These are phyloP conservation scores for Polyploca ridens DNA, from an alignment of 2,888 invertebrate genomes.

Conservation along the genomic window DNA sequence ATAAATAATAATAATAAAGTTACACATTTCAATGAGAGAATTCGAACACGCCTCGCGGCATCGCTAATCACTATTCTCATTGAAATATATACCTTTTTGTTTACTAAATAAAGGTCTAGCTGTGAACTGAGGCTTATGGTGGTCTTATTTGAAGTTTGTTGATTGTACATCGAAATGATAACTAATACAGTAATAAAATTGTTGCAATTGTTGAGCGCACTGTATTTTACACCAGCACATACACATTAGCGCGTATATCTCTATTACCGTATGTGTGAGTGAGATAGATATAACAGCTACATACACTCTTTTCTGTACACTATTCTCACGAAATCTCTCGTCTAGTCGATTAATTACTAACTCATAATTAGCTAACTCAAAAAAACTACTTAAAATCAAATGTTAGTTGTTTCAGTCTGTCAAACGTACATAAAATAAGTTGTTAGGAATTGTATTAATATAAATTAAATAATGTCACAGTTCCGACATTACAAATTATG, in stretches of 20 bases:
- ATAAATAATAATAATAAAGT: too few relatives aligned
- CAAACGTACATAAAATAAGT: slow-evolving; percentile 45
- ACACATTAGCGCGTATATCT: background rate
- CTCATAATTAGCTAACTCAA: too few relatives aligned
- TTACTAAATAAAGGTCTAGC: too few relatives aligned
- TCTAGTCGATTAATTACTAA: slow-evolving; percentile 27
- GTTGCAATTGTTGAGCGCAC: background rate
- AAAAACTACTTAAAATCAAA: slow-evolving; percentile 17
- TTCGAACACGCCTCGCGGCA: too few relatives aligned
- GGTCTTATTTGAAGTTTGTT: too few relatives aligned
- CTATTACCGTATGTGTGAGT: background rate
- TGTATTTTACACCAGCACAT: background rate
- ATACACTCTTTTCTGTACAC: slow-evolving; percentile 2
- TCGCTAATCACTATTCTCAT: too few relatives aligned
- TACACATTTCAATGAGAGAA: too few relatives aligned
- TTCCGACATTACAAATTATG: background rate
- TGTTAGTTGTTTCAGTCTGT: slow-evolving; percentile 66
- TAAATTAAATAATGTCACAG: background rate
- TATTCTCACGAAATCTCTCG: slow-evolving; percentile 17
- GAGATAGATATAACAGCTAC: background rate
- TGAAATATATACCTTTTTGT: too few relatives aligned
- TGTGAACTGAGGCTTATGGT: too few relatives aligned
- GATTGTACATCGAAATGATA: background rate
- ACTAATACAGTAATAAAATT: background rate
- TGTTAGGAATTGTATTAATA: background rate